A percentile compares a stretch with the other conserved stretches of the same genome.
These are phyloP conservation scores for Bombus superbus DNA, from an alignment of 1,140 invertebrate species.

Conservation along the genomic window DNA sequence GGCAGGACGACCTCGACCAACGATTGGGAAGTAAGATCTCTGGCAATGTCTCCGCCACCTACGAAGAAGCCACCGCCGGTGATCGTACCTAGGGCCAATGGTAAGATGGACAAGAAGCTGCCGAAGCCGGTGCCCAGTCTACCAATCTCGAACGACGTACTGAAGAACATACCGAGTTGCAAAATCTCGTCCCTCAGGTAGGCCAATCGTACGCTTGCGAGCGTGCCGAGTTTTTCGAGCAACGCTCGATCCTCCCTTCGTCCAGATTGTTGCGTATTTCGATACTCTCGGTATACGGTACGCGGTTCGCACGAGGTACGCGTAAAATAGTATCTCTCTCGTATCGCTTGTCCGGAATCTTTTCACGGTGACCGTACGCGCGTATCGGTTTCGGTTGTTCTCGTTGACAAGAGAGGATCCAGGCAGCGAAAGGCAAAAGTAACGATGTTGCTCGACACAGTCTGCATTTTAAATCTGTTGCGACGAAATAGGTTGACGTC, in stretches of 20 bases:
- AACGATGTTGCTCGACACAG: too few species aligned
- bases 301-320: too few species aligned
- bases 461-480: neutral
- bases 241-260: too few species aligned
- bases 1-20: conserved; percentile 41
- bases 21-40: conserved; percentile 73
- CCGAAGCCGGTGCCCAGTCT: conserved; percentile 72
- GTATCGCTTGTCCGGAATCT: too few species aligned
- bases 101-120: conserved; percentile 76
- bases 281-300: too few species aligned
- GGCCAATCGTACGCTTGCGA: neutral
- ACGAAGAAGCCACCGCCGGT: conserved; percentile 69
- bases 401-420: too few species aligned
- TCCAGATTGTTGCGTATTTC: too few species aligned
- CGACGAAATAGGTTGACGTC: conserved; percentile 59
- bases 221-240: neutral
- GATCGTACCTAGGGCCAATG: conserved; percentile 68
- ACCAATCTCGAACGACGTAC: conserved; percentile 72
- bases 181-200: conserved; percentile 76
- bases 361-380: too few species aligned
- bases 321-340: too few species aligned
- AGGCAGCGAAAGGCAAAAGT: too few species aligned
- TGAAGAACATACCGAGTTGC: conserved; percentile 69
- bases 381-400: too few species aligned
- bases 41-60: conserved; percentile 68